These are phyloP conservation scores for Leuctra nigra DNA, from an alignment of 2,888 invertebrate genomes.

Conservation along the genomic window DNA sequence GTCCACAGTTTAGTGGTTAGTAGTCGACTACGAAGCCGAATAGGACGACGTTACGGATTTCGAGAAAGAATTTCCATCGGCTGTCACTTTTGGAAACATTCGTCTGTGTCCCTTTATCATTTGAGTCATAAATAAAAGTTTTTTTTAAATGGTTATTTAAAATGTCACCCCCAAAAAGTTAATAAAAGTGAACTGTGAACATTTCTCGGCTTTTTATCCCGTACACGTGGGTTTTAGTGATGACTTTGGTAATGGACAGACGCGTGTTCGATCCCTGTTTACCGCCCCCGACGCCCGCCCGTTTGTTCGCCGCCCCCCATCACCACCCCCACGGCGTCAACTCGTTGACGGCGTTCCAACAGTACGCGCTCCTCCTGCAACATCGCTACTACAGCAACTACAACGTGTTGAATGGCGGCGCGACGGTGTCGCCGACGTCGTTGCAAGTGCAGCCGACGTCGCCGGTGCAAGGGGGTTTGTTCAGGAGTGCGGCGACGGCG, in stretches of 20 bases:
- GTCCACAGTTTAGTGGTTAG: too few species aligned
- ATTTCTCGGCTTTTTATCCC: too few species aligned
- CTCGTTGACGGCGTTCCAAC: constrained; percentile 26
- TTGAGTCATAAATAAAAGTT: too few species aligned
- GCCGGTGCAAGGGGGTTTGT: constrained; percentile 12
- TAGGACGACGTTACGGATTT: too few species aligned
- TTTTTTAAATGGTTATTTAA: too few species aligned
- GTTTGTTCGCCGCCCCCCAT: constrained; percentile 32
- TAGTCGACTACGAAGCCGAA: too few species aligned
- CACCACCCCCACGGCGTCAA: constrained; percentile 17
- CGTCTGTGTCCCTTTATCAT: too few species aligned
- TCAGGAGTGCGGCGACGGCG: not conserved
- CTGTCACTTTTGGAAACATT: too few species aligned
- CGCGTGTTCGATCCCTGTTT: constrained; percentile 34
- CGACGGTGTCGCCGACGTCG: constrained; percentile 8
- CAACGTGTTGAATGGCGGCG: constrained; percentile 7
- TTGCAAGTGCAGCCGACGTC: not conserved
- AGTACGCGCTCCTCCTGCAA: constrained; percentile 26
- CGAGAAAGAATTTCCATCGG: too few species aligned
- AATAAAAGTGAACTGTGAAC: too few species aligned
- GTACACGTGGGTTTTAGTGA: constrained; percentile 12
- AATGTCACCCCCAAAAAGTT: too few species aligned
- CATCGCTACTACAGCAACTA: constrained; percentile 25
- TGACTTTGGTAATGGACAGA: constrained; percentile 28
- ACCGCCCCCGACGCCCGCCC: constrained; percentile 34